Base-by-base conservation (phyloP, 2,797 vertebrate species). In the Brachyrhaphis roseni region DNA sequence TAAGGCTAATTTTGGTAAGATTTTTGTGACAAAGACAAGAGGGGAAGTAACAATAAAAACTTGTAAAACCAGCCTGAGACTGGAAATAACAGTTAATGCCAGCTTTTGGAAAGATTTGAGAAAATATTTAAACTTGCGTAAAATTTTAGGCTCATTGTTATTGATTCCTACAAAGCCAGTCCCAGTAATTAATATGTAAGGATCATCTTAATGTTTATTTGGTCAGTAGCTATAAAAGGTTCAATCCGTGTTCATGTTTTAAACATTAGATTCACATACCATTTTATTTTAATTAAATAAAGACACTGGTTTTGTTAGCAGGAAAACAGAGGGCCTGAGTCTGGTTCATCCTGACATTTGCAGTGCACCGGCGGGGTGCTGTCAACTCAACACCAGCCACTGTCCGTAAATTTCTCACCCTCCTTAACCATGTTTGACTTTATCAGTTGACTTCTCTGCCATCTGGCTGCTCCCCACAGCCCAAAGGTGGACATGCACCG, bases 401-500 rank as follows among this genome's bases (percentile, higher is more conserved):
- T 85, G 47, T 88, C 79, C 83, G 74, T 87, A 84, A 88, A 80
- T 82, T 53, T 89, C 84, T 80, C 90, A 82, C 84, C 81, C 83
- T 81, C 80, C 45, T 74, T 84, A 90, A 92, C 87, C 90, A 92
- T 76, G 89, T 87, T 90, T 90, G 90, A 93, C 91, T 93, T 91
- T 84, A 90, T 88, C 82, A 57, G 82, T 92, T 87, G 90, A 92
- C 92, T 93, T 89, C 84, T 82, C 75, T 82, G 87, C 91, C 93
- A 94, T 94, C 93, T 94, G 93, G 83, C 75, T 57, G 3, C 84
- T 85, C 72, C 79, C 51, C 79, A 18, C 82, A n/a, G 80, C 77
- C 87, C 39, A 31, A 81, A 77, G 78, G 62, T 46, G 71, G 85
- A 89, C 83, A 77, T 49, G 74, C 76, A 78, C 45, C 80, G 45